Conservation (phyloP, 1,140 invertebrate species). For the Drosophila parvula region DNA sequence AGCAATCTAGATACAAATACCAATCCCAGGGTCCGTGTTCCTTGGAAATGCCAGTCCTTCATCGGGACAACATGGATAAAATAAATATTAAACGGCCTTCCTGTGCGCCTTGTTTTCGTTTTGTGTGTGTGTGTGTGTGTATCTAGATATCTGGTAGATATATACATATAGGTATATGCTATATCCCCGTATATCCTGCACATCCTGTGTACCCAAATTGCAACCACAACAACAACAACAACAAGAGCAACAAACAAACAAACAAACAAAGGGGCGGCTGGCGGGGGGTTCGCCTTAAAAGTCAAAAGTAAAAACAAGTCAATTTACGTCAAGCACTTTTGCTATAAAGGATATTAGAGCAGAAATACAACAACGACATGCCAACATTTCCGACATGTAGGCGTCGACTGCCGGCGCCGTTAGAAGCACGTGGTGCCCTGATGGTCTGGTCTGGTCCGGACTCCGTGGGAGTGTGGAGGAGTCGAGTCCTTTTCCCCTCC, state of each 20-base stretch:
- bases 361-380: constrained; percentile 83
- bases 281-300: constrained; percentile 62
- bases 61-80: constrained; percentile 67
- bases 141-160: neutral
- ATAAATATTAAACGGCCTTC: constrained; percentile 80
- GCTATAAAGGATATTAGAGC: constrained; percentile 83
- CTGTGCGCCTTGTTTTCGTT: constrained; percentile 45
- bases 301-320: constrained; percentile 83
- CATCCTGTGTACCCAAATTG: constrained; percentile 73
- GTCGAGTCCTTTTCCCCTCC: neutral
- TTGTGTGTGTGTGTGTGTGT: constrained; percentile 28
- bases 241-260: constrained; percentile 46
- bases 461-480: neutral
- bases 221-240: constrained; percentile 77
- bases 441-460: neutral
- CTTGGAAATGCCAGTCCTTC: constrained; percentile 20
- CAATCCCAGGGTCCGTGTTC: constrained; percentile 12
- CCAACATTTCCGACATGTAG: constrained; percentile 83
- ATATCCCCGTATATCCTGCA: constrained; percentile 39
- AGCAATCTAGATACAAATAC: constrained; percentile 1
- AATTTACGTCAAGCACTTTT: constrained; percentile 83
- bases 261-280: neutral
- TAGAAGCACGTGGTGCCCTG: constrained; percentile 49
- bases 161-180: constrained; percentile 16
- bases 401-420: constrained; percentile 78